These are phyloP conservation scores for Pelagia noctiluca DNA, from an alignment of 30 jellyfish, hydroid and myxozoan genomes.

Conservation along the genomic window DNA sequence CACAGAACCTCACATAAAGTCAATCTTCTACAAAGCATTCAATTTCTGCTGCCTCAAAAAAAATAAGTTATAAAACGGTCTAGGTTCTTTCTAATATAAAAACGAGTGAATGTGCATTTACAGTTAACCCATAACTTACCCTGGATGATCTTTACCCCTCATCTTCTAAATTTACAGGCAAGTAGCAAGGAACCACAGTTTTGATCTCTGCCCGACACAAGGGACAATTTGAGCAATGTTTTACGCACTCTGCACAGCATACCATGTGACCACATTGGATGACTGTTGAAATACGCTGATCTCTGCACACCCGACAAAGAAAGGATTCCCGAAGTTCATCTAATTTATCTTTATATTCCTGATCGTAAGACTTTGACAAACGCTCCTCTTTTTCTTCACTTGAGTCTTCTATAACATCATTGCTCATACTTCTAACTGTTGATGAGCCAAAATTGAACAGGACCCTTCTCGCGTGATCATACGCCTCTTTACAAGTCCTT, in stretches of 20 bases:
- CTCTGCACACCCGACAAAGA: constrained; percentile 87
- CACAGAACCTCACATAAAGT: too few relatives aligned
- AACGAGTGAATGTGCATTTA: too few relatives aligned
- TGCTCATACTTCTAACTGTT: constrained; percentile 57
- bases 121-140: too few relatives aligned
- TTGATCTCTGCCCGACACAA: constrained; percentile 80
- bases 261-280: constrained; percentile 97
- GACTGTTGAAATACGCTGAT: constrained; percentile 76
- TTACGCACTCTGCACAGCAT: constrained; percentile 71
- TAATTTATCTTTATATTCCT: constrained; percentile 59
- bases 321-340: constrained; percentile 72
- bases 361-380: not conserved
- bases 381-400: constrained; percentile 25
- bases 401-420: not conserved
- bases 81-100: too few relatives aligned
- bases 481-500: constrained; percentile 98
- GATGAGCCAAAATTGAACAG: constrained; percentile 92
- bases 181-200: constrained; percentile 54
- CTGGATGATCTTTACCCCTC: constrained; percentile 15
- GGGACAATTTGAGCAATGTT: constrained; percentile 79
- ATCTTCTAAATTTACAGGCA: constrained; percentile 74
- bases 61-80: too few relatives aligned
- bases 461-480: constrained; percentile 96
- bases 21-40: too few relatives aligned
- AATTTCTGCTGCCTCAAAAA: too few relatives aligned